These are phyloP conservation scores for Bucco capensis DNA, from an alignment of 2,113 vertebrate species.

Conservation along the genomic window DNA sequence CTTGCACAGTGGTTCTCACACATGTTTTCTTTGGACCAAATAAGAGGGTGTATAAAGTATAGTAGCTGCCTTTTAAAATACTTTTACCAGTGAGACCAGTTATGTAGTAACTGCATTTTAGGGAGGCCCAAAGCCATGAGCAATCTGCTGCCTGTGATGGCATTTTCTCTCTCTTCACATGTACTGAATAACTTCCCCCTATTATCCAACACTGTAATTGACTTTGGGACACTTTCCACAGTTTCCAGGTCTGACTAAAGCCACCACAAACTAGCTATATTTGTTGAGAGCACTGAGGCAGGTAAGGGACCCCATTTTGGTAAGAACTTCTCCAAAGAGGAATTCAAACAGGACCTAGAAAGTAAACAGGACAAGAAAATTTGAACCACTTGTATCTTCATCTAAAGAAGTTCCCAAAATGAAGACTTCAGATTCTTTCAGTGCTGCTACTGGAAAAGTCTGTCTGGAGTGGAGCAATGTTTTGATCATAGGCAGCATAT, in stretches of 20 bases:
- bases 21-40: background rate
- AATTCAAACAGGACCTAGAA: background rate
- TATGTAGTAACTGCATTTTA: background rate
- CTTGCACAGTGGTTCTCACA: background rate
- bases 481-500: slow-evolving; percentile 88
- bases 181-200: background rate
- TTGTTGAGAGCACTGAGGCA: background rate
- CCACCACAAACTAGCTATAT: background rate
- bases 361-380: background rate
- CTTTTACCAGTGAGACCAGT: background rate
- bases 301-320: background rate
- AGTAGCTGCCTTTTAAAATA: slow-evolving; percentile 17
- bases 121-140: background rate
- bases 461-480: slow-evolving; percentile 91
- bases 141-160: background rate
- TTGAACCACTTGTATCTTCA: background rate
- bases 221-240: background rate
- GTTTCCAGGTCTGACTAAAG: background rate
- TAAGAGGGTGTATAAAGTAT: background rate
- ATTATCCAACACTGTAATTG: background rate
- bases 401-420: background rate
- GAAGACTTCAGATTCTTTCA: slow-evolving; percentile 75
- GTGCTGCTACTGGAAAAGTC: slow-evolving; percentile 88
- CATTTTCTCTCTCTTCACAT: background rate
- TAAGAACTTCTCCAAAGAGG: background rate